phyloP scores from a whole-genome alignment of 2,113 vertebrate species.

The Peromyscus polionotus region DNA sequence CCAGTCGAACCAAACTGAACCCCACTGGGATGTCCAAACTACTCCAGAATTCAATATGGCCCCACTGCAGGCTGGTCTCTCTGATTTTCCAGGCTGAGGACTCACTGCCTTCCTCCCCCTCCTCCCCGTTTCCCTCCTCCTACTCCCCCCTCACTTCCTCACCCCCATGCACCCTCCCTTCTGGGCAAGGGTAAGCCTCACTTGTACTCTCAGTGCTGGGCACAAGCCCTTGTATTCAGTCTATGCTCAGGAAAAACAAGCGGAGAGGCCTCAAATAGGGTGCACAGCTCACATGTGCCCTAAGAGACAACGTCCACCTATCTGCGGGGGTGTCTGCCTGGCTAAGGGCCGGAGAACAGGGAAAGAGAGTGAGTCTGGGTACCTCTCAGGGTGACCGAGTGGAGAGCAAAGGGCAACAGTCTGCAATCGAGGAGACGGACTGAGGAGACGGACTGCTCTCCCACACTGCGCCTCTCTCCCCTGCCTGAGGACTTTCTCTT shows the following conservation, averaged over 20 bases:
- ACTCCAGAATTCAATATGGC: background rate
- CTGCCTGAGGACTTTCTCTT: too few relatives aligned
- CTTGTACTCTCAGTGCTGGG: fast-evolving
- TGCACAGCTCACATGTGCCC: fast-evolving
- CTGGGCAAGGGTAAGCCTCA: background rate
- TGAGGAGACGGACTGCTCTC: too few relatives aligned
- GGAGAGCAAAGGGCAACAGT: background rate
- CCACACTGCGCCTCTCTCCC: background rate
- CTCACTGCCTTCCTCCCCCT: background rate
- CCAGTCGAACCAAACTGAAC: background rate
- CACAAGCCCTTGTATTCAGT: background rate
- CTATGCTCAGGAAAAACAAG: background rate
- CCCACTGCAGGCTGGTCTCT: too few relatives aligned
- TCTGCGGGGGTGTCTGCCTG: background rate
- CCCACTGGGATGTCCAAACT: background rate
- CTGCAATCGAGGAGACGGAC: too few relatives aligned
- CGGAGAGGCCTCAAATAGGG: background rate
- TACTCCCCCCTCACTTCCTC: too few relatives aligned
- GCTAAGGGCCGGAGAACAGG: background rate
- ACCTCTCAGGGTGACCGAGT: too few relatives aligned
- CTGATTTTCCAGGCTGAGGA: background rate
- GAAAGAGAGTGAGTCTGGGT: background rate
- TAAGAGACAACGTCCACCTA: fast-evolving
- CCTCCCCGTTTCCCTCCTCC: background rate
- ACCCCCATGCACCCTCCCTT: background rate